phyloP scores from a whole-genome alignment of 2,113 vertebrate genomes.

The Spea bombifrons region DNA sequence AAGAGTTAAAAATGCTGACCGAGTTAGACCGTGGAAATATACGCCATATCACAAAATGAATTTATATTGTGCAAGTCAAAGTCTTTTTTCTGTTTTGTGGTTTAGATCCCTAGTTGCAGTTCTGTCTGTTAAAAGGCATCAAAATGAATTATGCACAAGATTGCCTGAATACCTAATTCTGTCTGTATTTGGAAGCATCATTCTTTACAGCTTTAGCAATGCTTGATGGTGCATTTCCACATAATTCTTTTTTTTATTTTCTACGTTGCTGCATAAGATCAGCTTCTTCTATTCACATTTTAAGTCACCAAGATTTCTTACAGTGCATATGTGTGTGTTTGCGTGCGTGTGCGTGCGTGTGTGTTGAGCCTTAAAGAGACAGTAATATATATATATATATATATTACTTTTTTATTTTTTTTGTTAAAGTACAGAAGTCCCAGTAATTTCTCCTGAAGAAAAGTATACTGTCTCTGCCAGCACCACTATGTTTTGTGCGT shows the following conservation, averaged over 20 bases:
- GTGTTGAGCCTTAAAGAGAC: no score
- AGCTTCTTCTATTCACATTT: not conserved
- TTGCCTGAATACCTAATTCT: constrained; percentile 50
- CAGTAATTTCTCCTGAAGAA: no score
- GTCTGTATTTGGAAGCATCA: constrained; percentile 46
- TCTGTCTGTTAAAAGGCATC: constrained; percentile 47
- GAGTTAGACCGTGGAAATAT: constrained; percentile 28
- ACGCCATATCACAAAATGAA: constrained; percentile 37
- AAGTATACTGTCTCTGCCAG: no score
- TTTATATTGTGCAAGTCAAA: constrained; percentile 44
- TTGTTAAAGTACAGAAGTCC: no score
- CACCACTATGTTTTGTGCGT: no score
- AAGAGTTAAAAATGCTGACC: constrained; percentile 23
- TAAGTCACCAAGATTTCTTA: not conserved
- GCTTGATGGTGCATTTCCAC: constrained; percentile 35
- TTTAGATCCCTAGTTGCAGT: constrained; percentile 42
- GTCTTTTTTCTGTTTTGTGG: constrained; percentile 42
- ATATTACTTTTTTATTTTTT: no score
- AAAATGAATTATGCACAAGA: constrained; percentile 48
- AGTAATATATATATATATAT: no score
- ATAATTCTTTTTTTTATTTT: constrained; percentile 8
- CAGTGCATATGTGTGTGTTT: not conserved
- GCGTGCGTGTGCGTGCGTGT: no score
- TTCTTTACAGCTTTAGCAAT: constrained; percentile 39
- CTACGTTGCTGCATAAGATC: not conserved